Base-by-base conservation (phyloP, 2,797 vertebrate genomes). In the Argya squamiceps region DNA sequence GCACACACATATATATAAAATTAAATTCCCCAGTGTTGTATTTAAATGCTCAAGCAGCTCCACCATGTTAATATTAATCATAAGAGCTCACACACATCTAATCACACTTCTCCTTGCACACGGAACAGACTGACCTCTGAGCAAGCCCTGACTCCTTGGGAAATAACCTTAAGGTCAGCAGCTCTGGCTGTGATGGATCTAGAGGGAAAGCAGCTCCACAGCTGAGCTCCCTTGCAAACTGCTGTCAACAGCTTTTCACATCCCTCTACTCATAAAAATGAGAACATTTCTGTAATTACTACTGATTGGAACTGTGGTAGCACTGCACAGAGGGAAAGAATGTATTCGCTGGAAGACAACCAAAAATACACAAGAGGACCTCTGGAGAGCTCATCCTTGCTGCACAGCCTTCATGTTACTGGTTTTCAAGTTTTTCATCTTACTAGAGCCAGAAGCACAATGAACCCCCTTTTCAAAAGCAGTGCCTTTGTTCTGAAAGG, bases 401-500 rank as follows among this genome's bases (percentile, higher is more conserved):
- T 68, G 81, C 21, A 34, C 20, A 84, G 80, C 83, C 89, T 96
- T 96, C 86, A 68, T 30, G 44, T 79, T 55, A 44, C 77, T 46
- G 49, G 6, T 34, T 93, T 93, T 87, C 81, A 79, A 78, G 71
- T 80, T 93, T 91, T 93, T 92, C 82, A 73, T 96, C 90, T 91
- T 76, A 50, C 49, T 70, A 43, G 71, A 95, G 94, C 80, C 85
- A 77, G 83, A 69, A 92, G 62, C 88, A 95, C 90, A 94, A 93
- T 68, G 67, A 87, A 82, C 10, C 15, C 46, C 56, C 75, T 68
- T 85, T 92, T 93, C 85, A 94, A 79, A 95, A 87, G 90, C 80
- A 47, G 13, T 0, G 0, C 16, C 89, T 97, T 96, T 95, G 83
- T 94, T 95, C 92, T 87, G 71, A 95, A 96, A 95, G 94, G 95